Conservation (phyloP, 2,113 vertebrate species). For the Todiramphus chloris region DNA sequence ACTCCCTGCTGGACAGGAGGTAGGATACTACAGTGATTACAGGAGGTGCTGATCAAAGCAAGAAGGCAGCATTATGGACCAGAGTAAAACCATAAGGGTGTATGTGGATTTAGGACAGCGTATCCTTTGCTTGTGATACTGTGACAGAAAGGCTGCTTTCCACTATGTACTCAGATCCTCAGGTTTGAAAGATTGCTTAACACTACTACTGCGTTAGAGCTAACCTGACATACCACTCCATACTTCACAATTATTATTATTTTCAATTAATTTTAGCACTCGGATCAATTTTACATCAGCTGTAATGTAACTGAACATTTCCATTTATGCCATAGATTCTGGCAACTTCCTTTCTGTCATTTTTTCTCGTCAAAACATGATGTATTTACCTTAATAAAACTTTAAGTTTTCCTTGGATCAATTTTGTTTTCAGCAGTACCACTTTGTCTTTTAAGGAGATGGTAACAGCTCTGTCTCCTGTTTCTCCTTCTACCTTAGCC, state of each 20-base stretch:
- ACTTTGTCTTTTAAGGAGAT: background rate
- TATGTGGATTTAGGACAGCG: background rate
- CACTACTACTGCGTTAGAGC: background rate
- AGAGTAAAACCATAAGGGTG: background rate
- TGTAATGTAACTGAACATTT: background rate
- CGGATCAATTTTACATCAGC: background rate
- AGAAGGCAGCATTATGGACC: rapidly evolving
- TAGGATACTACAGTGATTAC: background rate
- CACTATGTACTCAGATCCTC: background rate
- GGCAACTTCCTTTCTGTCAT: background rate
- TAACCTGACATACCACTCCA: background rate
- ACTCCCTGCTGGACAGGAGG: background rate
- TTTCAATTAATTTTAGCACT: slow-evolving; percentile 1
- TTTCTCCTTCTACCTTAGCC: background rate
- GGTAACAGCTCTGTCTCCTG: background rate
- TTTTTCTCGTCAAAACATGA: background rate
- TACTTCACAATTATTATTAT: background rate
- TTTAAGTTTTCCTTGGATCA: background rate
- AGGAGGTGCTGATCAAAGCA: background rate
- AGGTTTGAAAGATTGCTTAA: background rate
- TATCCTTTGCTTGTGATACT: background rate
- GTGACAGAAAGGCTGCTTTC: background rate
- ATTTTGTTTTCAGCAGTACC: background rate
- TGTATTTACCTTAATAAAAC: background rate
- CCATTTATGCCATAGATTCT: background rate